phyloP scores from a whole-genome alignment of 1,140 invertebrate species.

The Gyrodactylus bullatarudis region DNA sequence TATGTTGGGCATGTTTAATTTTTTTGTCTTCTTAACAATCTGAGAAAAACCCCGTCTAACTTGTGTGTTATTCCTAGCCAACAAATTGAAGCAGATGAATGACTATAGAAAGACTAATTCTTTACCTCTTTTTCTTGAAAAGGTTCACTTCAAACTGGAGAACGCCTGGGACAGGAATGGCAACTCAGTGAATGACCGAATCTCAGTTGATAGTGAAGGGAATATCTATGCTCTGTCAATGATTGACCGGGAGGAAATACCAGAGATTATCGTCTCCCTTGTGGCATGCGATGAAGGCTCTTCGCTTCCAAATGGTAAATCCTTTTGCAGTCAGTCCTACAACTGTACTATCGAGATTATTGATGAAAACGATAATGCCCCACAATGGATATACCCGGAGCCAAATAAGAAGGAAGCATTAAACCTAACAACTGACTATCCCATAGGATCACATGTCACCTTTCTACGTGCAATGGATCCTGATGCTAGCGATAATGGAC shows the following conservation, averaged over 20 bases:
- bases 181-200: not conserved
- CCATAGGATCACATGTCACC: not conserved
- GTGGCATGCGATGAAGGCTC: not conserved
- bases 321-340: not conserved
- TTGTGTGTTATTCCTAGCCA: too few relatives aligned
- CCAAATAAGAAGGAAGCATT: not conserved
- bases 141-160: not conserved
- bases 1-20: too few relatives aligned
- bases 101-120: too few relatives aligned
- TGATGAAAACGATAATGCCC: not conserved
- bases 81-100: too few relatives aligned
- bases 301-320: not conserved
- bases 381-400: not conserved
- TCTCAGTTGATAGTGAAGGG: not conserved
- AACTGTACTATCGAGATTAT: not conserved
- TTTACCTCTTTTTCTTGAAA: not conserved
- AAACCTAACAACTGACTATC: not conserved
- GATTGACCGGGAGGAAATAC: not conserved
- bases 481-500: not conserved
- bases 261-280: not conserved
- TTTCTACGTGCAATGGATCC: not conserved
- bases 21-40: too few relatives aligned
- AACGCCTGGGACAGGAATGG: not conserved
- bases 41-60: too few relatives aligned
- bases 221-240: not conserved